Conservation (phyloP, 2,888 invertebrate species). For the Euspilapteryx auroguttella region DNA sequence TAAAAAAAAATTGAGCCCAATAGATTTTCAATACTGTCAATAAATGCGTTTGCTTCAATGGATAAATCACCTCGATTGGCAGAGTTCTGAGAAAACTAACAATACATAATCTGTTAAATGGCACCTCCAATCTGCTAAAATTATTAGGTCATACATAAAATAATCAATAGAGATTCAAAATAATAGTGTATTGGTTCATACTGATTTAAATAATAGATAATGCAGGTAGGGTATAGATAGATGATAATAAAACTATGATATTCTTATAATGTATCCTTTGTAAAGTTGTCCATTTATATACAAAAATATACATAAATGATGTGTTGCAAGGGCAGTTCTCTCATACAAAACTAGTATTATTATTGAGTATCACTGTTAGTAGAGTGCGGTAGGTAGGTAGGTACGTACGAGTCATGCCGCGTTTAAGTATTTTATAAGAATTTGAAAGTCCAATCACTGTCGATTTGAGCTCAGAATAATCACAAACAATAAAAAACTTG, state of each 20-base stretch:
- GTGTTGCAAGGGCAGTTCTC: conserved; percentile 18
- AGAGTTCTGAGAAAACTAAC: too few relatives aligned
- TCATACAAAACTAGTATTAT: conserved; percentile 15
- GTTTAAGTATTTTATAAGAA: too few relatives aligned
- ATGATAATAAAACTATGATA: conserved; percentile 34
- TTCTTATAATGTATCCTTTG: conserved; percentile 39
- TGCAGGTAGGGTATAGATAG: too few relatives aligned
- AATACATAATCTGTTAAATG: conserved; percentile 32
- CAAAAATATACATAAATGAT: conserved; percentile 56
- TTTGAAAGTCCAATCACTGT: too few relatives aligned
- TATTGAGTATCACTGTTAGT: conserved; percentile 20
- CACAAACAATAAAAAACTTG: too few relatives aligned
- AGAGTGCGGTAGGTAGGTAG: too few relatives aligned
- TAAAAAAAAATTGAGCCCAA: conserved; percentile 3
- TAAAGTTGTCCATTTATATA: conserved; percentile 48
- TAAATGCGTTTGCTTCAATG: too few relatives aligned
- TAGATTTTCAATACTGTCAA: not conserved
- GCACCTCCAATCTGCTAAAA: conserved; percentile 51
- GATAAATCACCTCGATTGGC: too few relatives aligned
- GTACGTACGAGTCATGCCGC: conserved; percentile 4
- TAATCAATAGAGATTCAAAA: conserved; percentile 52
- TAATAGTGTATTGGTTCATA: conserved; percentile 37
- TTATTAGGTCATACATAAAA: too few relatives aligned
- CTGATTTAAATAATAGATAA: too few relatives aligned
- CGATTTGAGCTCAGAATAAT: too few relatives aligned